A percentile compares a stretch with the other conserved stretches of the same genome.
Evolutionary conservation across 2,113 vertebrate species (phyloP).

Genomic region (Chaetodon auriga): DNA sequence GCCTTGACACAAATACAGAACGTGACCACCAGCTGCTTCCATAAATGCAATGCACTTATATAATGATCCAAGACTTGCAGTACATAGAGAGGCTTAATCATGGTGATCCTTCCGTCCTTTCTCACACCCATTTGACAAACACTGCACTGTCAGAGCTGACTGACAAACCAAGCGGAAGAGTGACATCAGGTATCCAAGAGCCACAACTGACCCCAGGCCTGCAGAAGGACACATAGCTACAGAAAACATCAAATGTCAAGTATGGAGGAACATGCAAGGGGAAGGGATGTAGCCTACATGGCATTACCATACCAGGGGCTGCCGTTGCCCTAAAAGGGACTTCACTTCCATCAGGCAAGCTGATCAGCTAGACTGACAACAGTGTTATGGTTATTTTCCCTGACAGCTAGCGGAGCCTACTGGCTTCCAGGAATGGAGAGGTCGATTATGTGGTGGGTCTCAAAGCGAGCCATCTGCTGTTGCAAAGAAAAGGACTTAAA

Average conservation of each 20-base stretch:
- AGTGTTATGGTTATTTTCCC: constrained; percentile 79
- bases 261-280: constrained; percentile 68
- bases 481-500: constrained; percentile 43
- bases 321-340: constrained; percentile 69
- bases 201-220: constrained; percentile 75
- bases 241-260: constrained; percentile 78
- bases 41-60: background rate
- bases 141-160: constrained; percentile 66
- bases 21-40: background rate
- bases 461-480: constrained; percentile 60
- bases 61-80: constrained; percentile 11
- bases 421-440: constrained; percentile 73
- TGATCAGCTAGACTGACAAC: constrained; percentile 78
- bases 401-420: constrained; percentile 79
- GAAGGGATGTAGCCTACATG: constrained; percentile 71
- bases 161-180: constrained; percentile 82
- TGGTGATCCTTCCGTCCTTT: constrained; percentile 39
- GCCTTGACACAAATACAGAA: constrained; percentile 7
- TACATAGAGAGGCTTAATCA: constrained; percentile 33
- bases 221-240: constrained; percentile 78
- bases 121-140: constrained; percentile 71
- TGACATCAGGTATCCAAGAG: constrained; percentile 81
- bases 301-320: constrained; percentile 79
- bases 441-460: constrained; percentile 63
- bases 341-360: constrained; percentile 69